Evolutionary conservation across 2,797 vertebrate species (phyloP), one percentile per base, ranked within the genome.

Genomic region (Rhynchotus rufescens): DNA sequence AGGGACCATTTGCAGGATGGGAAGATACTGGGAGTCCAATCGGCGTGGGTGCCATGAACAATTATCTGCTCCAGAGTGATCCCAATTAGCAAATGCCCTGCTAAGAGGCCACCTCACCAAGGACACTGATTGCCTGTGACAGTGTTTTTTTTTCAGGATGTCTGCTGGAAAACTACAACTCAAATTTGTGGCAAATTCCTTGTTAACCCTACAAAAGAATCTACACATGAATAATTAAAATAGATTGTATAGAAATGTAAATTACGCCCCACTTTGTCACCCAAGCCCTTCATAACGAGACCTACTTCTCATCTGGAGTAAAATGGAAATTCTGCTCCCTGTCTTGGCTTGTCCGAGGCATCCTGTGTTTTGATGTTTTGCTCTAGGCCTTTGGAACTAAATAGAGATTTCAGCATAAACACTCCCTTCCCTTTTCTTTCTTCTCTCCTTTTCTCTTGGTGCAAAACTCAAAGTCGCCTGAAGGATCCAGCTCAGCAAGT

Each of bases 81-180:
- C 84, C 94, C 95, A 97, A 95, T 97, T 97, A 97, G 96, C 86
- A 95, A 96, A 94, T 89, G 89, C 83, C 40, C 84, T 73, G 74
- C 92, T 96, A 97, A 95, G 85, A 92, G 90, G 82, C 91, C 88
- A 91, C 87, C 86, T 93, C 92, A 85, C 86, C 81, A 95, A 92
- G 94, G 95, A 97, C 88, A 82, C 65, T 96, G 93, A 97, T 97
- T 95, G 93, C 85, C 90, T 94, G 86, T 97, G 97, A 96, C 96
- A 97, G 59, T 81, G 85, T 42, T 87, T 85, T 90, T 96, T 93
- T 90, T 95, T 95, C 90, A 94, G 92, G 78, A 92, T 82, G 83
- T 87, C 93, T 96, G 92, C 89, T 93, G 92, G 71, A 91, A 95
- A 95, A 87, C 80, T 81, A 47, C n/a, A 20, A 78, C 52, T 80